Percentiles rank a stretch among this genome's conserved stretches.
These are phyloP conservation scores for Lethenteron camtschaticum DNA, from an alignment of 2,113 vertebrate species.

Conservation along the genomic window DNA sequence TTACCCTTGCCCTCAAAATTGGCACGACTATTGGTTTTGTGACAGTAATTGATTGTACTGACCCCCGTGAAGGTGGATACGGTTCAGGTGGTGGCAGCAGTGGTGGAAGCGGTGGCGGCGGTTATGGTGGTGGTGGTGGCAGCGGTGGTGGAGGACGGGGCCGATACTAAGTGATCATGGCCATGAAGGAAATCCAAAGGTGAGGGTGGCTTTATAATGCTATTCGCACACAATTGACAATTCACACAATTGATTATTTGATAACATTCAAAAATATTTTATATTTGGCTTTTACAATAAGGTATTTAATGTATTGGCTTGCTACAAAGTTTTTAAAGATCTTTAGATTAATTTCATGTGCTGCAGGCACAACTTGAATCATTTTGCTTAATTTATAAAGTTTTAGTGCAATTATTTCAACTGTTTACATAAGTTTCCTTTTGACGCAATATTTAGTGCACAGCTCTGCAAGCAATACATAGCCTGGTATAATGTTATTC, in stretches of 20 bases:
- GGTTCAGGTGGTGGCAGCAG: constrained; percentile 1
- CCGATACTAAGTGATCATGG: neutral
- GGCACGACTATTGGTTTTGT: neutral
- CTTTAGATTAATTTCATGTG: too few relatives aligned
- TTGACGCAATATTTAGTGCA: neutral
- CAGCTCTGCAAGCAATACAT: constrained; percentile 5
- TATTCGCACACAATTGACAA: neutral
- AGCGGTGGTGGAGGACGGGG: neutral
- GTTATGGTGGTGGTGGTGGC: neutral
- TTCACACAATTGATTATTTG: neutral
- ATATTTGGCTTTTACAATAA: neutral
- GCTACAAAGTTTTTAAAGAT: too few relatives aligned
- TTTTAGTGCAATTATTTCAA: neutral
- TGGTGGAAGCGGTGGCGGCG: neutral
- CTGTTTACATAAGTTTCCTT: neutral
- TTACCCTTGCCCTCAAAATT: neutral
- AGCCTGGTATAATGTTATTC: neutral
- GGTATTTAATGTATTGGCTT: too few relatives aligned
- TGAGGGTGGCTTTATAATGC: neutral
- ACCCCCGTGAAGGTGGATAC: neutral
- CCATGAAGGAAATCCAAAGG: neutral
- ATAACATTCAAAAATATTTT: neutral
- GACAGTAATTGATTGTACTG: neutral
- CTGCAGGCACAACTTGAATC: neutral
- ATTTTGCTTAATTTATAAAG: neutral